Percentiles rank a stretch among this genome's conserved stretches.
Evolutionary conservation across 2,797 vertebrate species (phyloP).

Genomic region (Pitangus sulphuratus): DNA sequence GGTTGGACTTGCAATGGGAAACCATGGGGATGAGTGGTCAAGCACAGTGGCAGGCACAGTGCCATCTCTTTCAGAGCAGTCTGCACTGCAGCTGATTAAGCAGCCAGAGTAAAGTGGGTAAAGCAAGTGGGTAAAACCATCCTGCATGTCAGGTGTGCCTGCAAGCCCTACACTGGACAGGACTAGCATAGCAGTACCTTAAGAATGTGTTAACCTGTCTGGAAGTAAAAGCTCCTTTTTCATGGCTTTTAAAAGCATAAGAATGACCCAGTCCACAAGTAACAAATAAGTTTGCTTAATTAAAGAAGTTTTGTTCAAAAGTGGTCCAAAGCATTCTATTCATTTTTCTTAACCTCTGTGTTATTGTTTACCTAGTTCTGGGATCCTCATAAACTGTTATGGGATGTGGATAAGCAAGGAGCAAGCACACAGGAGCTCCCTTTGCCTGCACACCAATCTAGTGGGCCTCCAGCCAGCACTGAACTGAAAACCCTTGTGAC

Average conservation of each 20-base stretch:
- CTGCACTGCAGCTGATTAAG: not conserved
- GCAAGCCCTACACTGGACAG: not conserved
- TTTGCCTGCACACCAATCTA: not conserved
- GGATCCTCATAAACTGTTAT: not conserved
- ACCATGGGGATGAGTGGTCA: fast-evolving
- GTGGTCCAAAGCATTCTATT: not conserved
- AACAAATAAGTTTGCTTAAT: not conserved
- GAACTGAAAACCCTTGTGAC: not conserved
- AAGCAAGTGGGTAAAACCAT: not conserved
- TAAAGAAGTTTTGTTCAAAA: not conserved
- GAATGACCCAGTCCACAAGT: not conserved
- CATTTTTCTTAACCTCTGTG: not conserved
- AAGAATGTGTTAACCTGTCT: not conserved
- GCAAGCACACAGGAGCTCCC: not conserved
- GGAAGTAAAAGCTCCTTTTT: not conserved
- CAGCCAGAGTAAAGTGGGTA: not conserved
- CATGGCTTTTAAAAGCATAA: not conserved
- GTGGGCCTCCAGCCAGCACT: not conserved
- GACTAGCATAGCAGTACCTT: not conserved
- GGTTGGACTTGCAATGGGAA: not conserved
- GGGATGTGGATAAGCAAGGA: not conserved
- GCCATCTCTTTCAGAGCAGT: not conserved
- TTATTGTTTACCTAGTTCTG: not conserved
- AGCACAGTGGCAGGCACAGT: fast-evolving
- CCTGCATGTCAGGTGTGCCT: not conserved